These are phyloP conservation scores for Alligator mississippiensis DNA, from an alignment of 2,113 vertebrate genomes.

Conservation along the genomic window DNA sequence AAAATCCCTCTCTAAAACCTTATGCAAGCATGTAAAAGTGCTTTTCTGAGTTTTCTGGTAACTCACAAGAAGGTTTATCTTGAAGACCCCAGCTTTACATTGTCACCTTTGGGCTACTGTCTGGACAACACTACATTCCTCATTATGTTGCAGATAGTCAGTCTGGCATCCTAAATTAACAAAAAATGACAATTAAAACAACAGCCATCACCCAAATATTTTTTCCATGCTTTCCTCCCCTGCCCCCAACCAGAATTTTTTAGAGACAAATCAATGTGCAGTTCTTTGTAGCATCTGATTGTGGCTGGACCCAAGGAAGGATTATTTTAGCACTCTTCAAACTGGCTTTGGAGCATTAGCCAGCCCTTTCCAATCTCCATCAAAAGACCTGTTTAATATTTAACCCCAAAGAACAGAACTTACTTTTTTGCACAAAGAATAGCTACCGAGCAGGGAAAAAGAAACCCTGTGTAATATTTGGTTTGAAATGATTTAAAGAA, in stretches of 20 bases:
- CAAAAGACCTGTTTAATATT: conserved; percentile 61
- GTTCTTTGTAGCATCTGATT: not conserved
- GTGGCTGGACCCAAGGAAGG: not conserved
- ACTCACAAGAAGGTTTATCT: not conserved
- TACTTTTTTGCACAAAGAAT: not conserved
- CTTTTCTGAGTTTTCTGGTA: not conserved
- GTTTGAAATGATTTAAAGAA: not conserved
- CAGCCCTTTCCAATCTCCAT: not conserved
- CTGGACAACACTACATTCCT: not conserved
- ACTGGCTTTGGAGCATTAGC: not conserved
- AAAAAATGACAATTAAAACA: not conserved
- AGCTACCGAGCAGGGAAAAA: not conserved
- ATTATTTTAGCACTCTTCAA: conserved; percentile 13
- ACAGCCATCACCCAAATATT: not conserved
- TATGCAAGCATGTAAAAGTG: not conserved
- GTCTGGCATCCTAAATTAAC: fast-evolving
- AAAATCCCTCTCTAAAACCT: not conserved
- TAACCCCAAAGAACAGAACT: conserved; percentile 44
- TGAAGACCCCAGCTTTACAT: not conserved
- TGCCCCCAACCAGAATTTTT: not conserved
- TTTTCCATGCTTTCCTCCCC: not conserved
- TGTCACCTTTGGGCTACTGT: not conserved
- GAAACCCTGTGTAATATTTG: not conserved
- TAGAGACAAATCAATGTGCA: not conserved
- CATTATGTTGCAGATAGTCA: not conserved